phyloP scores from a whole-genome alignment of 2,113 vertebrate species.

The Myotis davidii region DNA sequence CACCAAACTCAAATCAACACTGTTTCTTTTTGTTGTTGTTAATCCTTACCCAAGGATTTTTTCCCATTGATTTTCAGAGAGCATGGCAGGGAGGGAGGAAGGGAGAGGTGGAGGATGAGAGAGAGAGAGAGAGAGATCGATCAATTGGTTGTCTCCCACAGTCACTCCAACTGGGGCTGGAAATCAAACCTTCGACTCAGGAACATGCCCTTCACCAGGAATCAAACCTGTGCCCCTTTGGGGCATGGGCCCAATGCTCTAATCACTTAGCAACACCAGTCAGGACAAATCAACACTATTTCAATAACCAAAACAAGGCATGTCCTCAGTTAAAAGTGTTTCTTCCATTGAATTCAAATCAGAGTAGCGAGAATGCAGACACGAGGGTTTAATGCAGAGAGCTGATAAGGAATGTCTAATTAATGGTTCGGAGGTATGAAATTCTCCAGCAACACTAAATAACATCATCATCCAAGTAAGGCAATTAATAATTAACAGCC shows the following conservation, averaged over 20 bases:
- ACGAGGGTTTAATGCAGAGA: neutral
- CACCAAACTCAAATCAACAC: neutral
- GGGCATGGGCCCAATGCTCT: no score
- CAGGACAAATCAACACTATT: neutral
- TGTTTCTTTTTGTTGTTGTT: neutral
- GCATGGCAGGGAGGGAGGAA: neutral
- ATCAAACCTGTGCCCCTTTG: no score
- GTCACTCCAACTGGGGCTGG: no score
- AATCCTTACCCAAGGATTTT: no score
- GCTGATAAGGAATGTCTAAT: neutral
- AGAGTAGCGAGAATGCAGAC: neutral
- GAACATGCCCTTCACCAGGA: no score
- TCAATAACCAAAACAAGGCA: neutral
- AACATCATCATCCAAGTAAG: neutral
- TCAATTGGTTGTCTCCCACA: no score
- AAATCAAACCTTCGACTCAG: no score
- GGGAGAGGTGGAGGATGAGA: neutral
- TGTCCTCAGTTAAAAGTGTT: neutral
- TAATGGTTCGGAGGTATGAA: neutral
- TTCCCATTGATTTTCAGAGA: neutral
- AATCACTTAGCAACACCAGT: no score
- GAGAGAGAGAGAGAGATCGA: no score
- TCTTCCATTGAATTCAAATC: neutral
- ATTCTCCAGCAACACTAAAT: conserved; percentile 7
- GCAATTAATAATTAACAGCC: conserved; percentile 29